These are phyloP conservation scores for Eupithecia inturbata DNA, from an alignment of 2,888 invertebrate genomes.

Conservation along the genomic window DNA sequence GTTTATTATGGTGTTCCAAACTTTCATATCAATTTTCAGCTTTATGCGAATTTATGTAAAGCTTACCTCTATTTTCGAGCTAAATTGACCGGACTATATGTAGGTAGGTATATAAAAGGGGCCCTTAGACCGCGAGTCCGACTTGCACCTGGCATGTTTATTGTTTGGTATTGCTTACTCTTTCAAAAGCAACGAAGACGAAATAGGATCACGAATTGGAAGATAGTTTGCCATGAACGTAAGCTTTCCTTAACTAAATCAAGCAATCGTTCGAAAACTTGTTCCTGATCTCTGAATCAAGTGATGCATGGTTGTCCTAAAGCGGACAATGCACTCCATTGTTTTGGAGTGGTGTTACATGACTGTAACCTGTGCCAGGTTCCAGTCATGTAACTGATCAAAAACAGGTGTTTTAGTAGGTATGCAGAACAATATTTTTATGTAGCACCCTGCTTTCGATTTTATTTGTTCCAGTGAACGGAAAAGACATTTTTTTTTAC, in stretches of 20 bases:
- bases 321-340: conserved; percentile 8
- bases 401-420: not conserved
- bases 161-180: not conserved
- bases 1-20: too few relatives aligned
- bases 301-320: conserved; percentile 2
- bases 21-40: too few relatives aligned
- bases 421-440: not conserved
- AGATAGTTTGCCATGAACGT: not conserved
- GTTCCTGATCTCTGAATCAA: conserved; percentile 6
- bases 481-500: too few relatives aligned
- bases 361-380: too few relatives aligned
- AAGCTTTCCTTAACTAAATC: conserved; percentile 2
- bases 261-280: conserved; percentile 9
- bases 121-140: not conserved
- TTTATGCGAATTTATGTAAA: too few relatives aligned
- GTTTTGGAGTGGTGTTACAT: not conserved
- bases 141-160: not conserved
- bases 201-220: not conserved
- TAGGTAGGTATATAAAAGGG: too few relatives aligned
- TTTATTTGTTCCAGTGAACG: too few relatives aligned
- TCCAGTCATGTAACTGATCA: not conserved
- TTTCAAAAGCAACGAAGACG: not conserved
- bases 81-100: too few relatives aligned
- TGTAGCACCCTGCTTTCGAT: too few relatives aligned
- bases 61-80: too few relatives aligned